Evolutionary conservation across 2,888 invertebrate genomes (phyloP).

Genomic region (Salticus scenicus): DNA sequence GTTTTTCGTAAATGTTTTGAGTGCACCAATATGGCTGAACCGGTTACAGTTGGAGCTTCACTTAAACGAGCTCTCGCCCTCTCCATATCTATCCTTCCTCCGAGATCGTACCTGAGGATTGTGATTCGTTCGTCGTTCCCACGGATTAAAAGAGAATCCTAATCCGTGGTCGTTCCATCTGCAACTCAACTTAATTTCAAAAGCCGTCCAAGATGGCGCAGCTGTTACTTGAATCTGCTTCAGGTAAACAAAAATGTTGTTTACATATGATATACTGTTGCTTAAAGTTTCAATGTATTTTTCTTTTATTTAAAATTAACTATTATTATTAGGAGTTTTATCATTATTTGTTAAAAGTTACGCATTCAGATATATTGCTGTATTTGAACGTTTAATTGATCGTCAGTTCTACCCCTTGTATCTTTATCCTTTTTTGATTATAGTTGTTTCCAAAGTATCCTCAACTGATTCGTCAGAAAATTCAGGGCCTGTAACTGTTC

Average conservation of each 20-base stretch:
- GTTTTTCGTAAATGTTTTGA: too few relatives aligned
- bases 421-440: background rate
- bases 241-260: slow-evolving; percentile 32
- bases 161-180: too few relatives aligned
- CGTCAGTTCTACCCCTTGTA: background rate
- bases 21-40: too few relatives aligned
- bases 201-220: slow-evolving; percentile 56
- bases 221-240: slow-evolving; percentile 58
- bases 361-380: background rate
- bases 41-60: too few relatives aligned
- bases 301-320: background rate
- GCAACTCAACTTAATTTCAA: background rate
- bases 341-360: background rate
- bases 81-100: too few relatives aligned
- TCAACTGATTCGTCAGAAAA: slow-evolving; percentile 43
- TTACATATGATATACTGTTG: background rate
- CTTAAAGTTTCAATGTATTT: background rate
- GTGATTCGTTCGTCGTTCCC: too few relatives aligned
- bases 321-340: background rate
- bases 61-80: too few relatives aligned
- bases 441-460: slow-evolving; percentile 25
- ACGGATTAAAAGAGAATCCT: too few relatives aligned
- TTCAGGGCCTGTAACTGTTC: slow-evolving; percentile 59
- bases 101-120: too few relatives aligned
- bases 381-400: background rate